Evolutionary conservation across 2,888 invertebrate species (phyloP).

Genomic region (Zhengitettix transpicula): DNA sequence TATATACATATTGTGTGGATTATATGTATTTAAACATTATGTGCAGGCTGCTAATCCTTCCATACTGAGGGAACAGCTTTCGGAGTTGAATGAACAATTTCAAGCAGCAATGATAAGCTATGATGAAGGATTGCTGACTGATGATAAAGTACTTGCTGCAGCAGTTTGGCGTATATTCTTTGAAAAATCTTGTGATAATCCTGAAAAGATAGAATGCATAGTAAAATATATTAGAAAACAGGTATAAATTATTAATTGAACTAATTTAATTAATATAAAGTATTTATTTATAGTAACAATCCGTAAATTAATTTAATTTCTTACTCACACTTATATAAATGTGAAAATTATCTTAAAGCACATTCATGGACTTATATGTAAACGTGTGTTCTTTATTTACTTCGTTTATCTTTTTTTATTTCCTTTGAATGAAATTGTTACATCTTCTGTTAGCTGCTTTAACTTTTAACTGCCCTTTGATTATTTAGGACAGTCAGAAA

Average conservation of each 20-base stretch:
- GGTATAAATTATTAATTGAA: constrained; percentile 25
- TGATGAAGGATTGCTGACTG: constrained; percentile 66
- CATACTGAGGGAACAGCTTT: constrained; percentile 43
- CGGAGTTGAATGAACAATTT: constrained; percentile 57
- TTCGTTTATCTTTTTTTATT: no score
- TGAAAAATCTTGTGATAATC: constrained; percentile 42
- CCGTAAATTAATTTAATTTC: not conserved
- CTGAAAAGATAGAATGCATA: constrained; percentile 47
- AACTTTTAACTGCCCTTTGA: no score
- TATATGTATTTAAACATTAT: not conserved
- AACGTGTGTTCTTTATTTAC: no score
- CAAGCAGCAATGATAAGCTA: constrained; percentile 70
- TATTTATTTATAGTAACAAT: not conserved
- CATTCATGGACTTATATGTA: not conserved
- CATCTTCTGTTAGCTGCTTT: no score
- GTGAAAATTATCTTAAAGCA: no score
- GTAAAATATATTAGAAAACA: constrained; percentile 64
- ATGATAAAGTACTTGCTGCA: constrained; percentile 61
- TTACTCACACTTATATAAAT: not conserved
- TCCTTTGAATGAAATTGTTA: no score
- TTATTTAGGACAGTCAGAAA: no score
- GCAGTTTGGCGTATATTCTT: constrained; percentile 78
- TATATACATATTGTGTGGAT: not conserved
- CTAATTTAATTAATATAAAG: not conserved
- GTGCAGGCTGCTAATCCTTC: constrained; percentile 42